Percentiles rank a stretch among this genome's conserved stretches.
Evolutionary conservation across 30 jellyfish, hydroid and myxozoan species (phyloP).

Genomic region (Chironex yamaguchii): DNA sequence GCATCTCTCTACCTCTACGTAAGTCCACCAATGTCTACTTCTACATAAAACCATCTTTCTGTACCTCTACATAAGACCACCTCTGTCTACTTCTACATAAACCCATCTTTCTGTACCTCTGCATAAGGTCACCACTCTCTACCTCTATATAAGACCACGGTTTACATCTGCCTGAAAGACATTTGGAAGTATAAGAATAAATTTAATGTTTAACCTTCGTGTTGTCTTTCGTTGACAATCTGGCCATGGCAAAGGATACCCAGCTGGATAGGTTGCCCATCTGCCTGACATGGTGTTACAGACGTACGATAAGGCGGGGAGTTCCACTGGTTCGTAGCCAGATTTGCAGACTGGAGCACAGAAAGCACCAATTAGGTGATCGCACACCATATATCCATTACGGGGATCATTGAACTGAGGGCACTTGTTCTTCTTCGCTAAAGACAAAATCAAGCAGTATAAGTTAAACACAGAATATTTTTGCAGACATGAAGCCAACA

Average conservation of each 20-base stretch:
- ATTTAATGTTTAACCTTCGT: conserved; percentile 69
- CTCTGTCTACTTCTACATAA: no score
- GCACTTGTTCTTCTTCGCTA: conserved; percentile 29
- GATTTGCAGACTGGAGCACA: conserved; percentile 95
- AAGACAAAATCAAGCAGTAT: no score
- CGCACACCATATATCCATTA: conserved; percentile 94
- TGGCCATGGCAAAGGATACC: conserved; percentile 98
- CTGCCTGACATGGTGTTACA: conserved; percentile 86
- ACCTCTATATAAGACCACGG: no score
- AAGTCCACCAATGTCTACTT: no score
- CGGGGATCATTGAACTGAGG: conserved; percentile 83
- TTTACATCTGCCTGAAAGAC: no score
- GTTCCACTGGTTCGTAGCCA: conserved; percentile 71
- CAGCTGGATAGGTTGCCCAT: conserved; percentile 97
- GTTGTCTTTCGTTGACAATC: conserved; percentile 63
- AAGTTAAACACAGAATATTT: no score
- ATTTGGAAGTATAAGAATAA: not conserved
- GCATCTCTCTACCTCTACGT: no score
- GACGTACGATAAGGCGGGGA: conserved; percentile 96
- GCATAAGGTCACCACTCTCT: no score
- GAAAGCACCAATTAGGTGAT: conserved; percentile 90
- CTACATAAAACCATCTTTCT: no score
- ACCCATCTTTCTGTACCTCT: no score
- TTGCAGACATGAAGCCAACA: no score
- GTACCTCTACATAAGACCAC: no score